These are phyloP conservation scores for Desmophyllum pertusum DNA, from an alignment of 92 coral and sea anemone species.

Conservation along the genomic window DNA sequence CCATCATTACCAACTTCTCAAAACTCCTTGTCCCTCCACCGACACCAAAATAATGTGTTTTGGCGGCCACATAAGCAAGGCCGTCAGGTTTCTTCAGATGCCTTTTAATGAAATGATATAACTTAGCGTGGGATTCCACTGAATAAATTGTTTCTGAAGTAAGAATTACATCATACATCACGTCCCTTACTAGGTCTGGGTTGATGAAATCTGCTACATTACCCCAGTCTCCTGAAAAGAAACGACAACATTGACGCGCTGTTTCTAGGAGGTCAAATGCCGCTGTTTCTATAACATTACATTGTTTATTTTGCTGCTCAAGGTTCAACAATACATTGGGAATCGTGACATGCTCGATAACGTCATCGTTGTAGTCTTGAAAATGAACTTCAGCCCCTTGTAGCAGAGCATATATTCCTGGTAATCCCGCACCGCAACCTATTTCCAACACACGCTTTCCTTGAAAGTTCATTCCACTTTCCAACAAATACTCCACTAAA, in stretches of 20 bases:
- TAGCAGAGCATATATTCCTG: conserved; percentile 81
- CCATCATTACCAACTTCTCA: conserved; percentile 64
- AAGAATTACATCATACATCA: conserved; percentile 80
- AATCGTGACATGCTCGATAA: conserved; percentile 78
- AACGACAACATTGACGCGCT: conserved; percentile 55
- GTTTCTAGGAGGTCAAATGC: background rate
- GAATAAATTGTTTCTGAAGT: conserved; percentile 95
- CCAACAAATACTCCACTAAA: conserved; percentile 75
- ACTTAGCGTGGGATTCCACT: conserved; percentile 62
- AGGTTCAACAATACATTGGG: conserved; percentile 82
- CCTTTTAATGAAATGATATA: conserved; percentile 69
- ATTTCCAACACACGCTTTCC: conserved; percentile 82
- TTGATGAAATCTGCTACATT: conserved; percentile 59
- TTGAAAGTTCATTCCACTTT: conserved; percentile 49
- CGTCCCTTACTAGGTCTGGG: conserved; percentile 36
- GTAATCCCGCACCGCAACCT: conserved; percentile 95
- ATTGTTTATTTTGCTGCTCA: background rate
- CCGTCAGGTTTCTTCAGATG: conserved; percentile 75
- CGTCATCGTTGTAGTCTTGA: conserved; percentile 95
- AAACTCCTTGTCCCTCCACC: conserved; percentile 98
- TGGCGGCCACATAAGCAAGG: conserved; percentile 86
- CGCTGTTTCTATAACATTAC: background rate
- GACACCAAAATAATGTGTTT: conserved; percentile 95
- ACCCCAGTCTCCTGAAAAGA: conserved; percentile 93
- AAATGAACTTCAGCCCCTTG: conserved; percentile 88